Base-by-base conservation (phyloP, 2,888 invertebrate species). In the Pegoplata infirma region DNA sequence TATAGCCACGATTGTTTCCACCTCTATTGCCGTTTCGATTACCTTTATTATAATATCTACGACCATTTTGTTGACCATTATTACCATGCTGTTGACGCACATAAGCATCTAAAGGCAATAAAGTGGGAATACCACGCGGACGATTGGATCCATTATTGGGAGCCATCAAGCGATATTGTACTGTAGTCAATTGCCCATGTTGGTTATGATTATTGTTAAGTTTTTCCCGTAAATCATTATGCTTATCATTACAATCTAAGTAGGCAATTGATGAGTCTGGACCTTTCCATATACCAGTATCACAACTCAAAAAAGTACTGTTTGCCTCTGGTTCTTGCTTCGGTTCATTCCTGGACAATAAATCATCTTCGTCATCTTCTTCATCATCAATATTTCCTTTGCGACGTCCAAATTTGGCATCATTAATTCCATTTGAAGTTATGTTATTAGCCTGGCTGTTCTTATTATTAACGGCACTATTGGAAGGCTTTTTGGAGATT, bases 101-200 rank as follows among this genome's bases (percentile, higher is more conserved):
- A 0, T 76, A 51, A 5, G 71, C 47, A 40, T 80, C 74, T 10
- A 80, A 56, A 0, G 84, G 84, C 3, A 84, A 71, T 28, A 86
- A 55, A 0, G 86, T 84, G 3, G 86, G 82, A 14, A 84, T 82
- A 1, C 83, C 85, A 3, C 68, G 73, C 7, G 86, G 84, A 2
- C 84, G 81, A 16, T 81, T 61, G 8, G 82, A 82, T 3, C 81
- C 51, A 63, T 84, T 84, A 59, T 82, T 85, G 0, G 83, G 80
- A 2, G 82, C 71, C 69, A 82, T 80, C 4, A 84, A 40, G 7
- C 84, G 84, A 53, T 68, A 80, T 67, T 80, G 80, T 8, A 76
- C 66, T 4, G 64, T n/a, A 44, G 69, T 64, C 8, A 68, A 1
- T 46, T 49, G 53, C 6, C 55, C 12, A 8, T 10, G 7, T 10